Evolutionary conservation across 2,888 invertebrate genomes (phyloP), one percentile per base, ranked within the genome.

Genomic region (Quadriops clusia): DNA sequence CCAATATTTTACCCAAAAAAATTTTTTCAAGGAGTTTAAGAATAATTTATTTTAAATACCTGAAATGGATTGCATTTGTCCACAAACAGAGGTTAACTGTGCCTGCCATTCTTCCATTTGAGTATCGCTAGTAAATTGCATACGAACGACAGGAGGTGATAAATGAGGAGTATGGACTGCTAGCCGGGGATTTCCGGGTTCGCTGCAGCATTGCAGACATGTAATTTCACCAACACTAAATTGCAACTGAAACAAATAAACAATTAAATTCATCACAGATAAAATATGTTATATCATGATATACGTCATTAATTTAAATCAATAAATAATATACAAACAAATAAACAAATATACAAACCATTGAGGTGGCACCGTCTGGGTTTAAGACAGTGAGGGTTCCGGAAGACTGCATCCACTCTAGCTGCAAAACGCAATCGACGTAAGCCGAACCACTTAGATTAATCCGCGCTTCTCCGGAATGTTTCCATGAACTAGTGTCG

Each of bases 41-140:
- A n/a, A n/a, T n/a, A n/a, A n/a, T n/a, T n/a, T n/a, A n/a, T 20
- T 14, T 12, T 26, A 20, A 4, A 13, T 44, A 54, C 56, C 54
- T 39, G 44, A 37, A 23, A 48, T 45, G 18, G 51, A 41, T 21
- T 54, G 52, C 10, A 59, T 41, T 43, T 53, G 47, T 32, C 46
- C 48, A 37, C 53, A 61, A 58, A 68, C 67, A 40, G 77, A 77
- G 8, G 80, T 76, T 44, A 87, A 68, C 53, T 85, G 77, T 36
- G 77, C 75, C 33, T 87, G 71, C 90, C 90, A 90, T 53, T 90
- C 89, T 60, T 89, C 87, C 62, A 86, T 72, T 59, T 86, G 83
- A 38, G 78, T 74, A 60, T 90, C 89, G 42, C 82, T 77, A 30
- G 72, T 66, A 54, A 87, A 89, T 51, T 84, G 80, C 34, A 90